Evolutionary conservation across 2,797 vertebrate genomes (phyloP).

Genomic region (Chaetodon trifasciatus): DNA sequence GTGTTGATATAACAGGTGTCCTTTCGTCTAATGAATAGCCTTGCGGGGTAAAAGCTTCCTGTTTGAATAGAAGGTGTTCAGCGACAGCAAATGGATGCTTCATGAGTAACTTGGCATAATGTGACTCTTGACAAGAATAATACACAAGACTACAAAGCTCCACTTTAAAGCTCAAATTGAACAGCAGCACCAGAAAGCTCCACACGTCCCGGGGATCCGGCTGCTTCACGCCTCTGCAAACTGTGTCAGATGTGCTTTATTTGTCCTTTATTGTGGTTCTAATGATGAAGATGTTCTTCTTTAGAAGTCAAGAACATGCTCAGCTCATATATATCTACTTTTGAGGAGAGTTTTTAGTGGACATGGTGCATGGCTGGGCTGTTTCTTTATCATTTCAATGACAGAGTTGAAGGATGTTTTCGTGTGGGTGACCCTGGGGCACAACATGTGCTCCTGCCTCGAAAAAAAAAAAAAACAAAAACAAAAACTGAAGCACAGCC

Average conservation of each 20-base stretch:
- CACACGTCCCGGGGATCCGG: slow-evolving; percentile 27
- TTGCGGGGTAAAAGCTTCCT: slow-evolving; percentile 66
- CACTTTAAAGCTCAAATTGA: slow-evolving; percentile 62
- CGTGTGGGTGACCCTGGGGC: slow-evolving; percentile 34
- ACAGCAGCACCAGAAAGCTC: slow-evolving; percentile 36
- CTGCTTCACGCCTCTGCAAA: slow-evolving; percentile 19
- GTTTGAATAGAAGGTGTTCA: slow-evolving; percentile 68
- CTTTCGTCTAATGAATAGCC: slow-evolving; percentile 54
- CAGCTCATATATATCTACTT: background rate
- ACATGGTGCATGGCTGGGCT: background rate
- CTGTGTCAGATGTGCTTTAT: slow-evolving; percentile 29
- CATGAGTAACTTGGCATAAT: slow-evolving; percentile 52
- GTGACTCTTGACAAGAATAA: slow-evolving; percentile 60
- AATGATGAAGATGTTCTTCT: background rate
- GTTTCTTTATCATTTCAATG: slow-evolving; percentile 16
- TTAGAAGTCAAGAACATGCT: background rate
- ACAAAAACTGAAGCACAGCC: slow-evolving; percentile 8
- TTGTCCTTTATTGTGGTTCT: background rate
- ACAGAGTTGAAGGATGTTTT: slow-evolving; percentile 51
- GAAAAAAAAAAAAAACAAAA: background rate
- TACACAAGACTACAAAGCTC: slow-evolving; percentile 53
- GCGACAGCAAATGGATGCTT: slow-evolving; percentile 39
- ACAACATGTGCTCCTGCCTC: slow-evolving; percentile 5
- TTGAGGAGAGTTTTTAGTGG: slow-evolving; percentile 1
- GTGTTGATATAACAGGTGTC: slow-evolving; percentile 65